A percentile compares a stretch with the other conserved stretches of the same genome.
These are phyloP conservation scores for Tricholauxania praeusta DNA, from an alignment of 2,888 invertebrate species.

Conservation along the genomic window DNA sequence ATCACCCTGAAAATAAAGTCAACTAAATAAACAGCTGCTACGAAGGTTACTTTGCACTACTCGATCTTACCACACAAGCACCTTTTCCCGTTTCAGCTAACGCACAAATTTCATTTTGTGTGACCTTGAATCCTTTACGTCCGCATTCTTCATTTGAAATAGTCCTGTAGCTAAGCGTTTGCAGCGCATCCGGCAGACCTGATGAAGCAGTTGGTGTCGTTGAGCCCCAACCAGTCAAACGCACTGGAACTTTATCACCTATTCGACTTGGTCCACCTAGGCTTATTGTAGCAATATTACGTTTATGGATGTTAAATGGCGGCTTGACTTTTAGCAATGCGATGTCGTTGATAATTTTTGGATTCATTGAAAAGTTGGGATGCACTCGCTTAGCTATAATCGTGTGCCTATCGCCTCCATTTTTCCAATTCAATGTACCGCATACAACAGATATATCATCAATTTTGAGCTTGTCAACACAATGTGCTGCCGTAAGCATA, in stretches of 20 bases:
- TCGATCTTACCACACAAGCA: slow-evolving; percentile 60
- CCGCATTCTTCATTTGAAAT: slow-evolving; percentile 63
- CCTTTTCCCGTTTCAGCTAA: slow-evolving; percentile 56
- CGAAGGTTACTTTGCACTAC: neutral
- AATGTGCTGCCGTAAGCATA: slow-evolving; percentile 66
- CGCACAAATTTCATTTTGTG: slow-evolving; percentile 63
- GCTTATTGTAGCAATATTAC: slow-evolving; percentile 50
- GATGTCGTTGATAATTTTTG: slow-evolving; percentile 59
- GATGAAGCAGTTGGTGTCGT: slow-evolving; percentile 49
- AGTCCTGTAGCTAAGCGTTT: slow-evolving; percentile 61
- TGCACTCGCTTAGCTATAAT: slow-evolving; percentile 56
- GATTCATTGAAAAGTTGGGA: slow-evolving; percentile 55
- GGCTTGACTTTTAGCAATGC: slow-evolving; percentile 59
- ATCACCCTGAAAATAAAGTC: slow-evolving; percentile 59
- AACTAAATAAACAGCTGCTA: neutral
- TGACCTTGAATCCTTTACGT: slow-evolving; percentile 58
- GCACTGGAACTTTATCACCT: slow-evolving; percentile 55
- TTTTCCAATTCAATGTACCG: slow-evolving; percentile 56
- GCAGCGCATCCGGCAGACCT: slow-evolving; percentile 60
- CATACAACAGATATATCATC: slow-evolving; percentile 55
- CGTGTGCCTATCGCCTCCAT: slow-evolving; percentile 58
- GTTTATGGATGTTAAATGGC: slow-evolving; percentile 54
- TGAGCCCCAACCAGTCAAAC: slow-evolving; percentile 66
- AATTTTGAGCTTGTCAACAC: slow-evolving; percentile 53
- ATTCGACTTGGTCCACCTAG: slow-evolving; percentile 53